phyloP scores from a whole-genome alignment of 2,888 invertebrate species.

The Tanypteryx hageni region DNA sequence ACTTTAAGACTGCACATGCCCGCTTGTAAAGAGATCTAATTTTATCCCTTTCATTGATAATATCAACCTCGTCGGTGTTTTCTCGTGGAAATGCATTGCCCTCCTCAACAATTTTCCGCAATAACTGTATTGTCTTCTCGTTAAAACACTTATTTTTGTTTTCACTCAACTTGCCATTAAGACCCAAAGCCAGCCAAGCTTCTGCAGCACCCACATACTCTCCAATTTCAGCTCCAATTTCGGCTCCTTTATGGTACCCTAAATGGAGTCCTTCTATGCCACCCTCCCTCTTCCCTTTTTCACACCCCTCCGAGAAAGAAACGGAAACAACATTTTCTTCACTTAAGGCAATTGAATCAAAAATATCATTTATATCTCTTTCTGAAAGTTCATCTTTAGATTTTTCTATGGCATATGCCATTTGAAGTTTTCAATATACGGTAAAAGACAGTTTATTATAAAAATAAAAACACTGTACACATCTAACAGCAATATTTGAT shows the following conservation, averaged over 20 bases:
- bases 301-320: constrained; percentile 84
- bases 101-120: constrained; percentile 79
- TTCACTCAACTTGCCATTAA: constrained; percentile 65
- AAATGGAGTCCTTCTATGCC: constrained; percentile 82
- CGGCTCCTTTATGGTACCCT: constrained; percentile 87
- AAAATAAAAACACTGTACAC: too few species aligned
- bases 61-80: constrained; percentile 83
- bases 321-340: constrained; percentile 82
- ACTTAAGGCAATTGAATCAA: constrained; percentile 83
- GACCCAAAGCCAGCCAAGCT: constrained; percentile 74
- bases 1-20: constrained; percentile 80
- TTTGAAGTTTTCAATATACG: neutral
- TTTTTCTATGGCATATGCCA: constrained; percentile 60
- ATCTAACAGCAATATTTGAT: too few species aligned
- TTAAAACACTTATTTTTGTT: constrained; percentile 71
- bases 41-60: constrained; percentile 79
- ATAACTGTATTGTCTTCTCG: constrained; percentile 78
- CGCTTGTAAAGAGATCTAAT: constrained; percentile 84
- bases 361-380: constrained; percentile 84
- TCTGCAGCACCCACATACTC: constrained; percentile 82
- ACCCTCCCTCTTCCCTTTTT: constrained; percentile 80
- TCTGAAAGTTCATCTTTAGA: constrained; percentile 71
- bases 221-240: constrained; percentile 87
- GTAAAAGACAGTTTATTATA: too few species aligned
- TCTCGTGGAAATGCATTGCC: constrained; percentile 81